These are phyloP conservation scores for Cyaniris semiargus DNA, from an alignment of 2,888 invertebrate species.

Conservation along the genomic window DNA sequence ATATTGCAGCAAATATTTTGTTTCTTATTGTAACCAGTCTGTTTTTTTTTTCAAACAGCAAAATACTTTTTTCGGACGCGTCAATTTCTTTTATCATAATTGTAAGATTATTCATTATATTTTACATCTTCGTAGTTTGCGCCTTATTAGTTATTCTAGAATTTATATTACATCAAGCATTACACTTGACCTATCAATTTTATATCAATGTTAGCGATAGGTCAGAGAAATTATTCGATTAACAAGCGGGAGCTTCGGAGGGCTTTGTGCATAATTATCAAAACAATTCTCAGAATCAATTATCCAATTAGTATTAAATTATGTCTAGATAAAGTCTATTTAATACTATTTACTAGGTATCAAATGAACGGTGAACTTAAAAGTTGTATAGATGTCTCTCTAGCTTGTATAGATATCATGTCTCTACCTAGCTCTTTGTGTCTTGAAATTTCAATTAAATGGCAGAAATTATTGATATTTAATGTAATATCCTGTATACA, in stretches of 20 bases:
- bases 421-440: too few relatives aligned
- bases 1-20: too few relatives aligned
- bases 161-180: background rate
- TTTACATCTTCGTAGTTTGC: background rate
- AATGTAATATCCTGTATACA: too few relatives aligned
- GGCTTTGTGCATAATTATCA: background rate
- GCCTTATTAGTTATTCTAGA: slow-evolving; percentile 9
- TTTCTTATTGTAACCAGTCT: too few relatives aligned
- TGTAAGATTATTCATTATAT: too few relatives aligned
- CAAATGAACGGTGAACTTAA: too few relatives aligned
- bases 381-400: too few relatives aligned
- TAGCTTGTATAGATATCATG: too few relatives aligned
- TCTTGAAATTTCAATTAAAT: too few relatives aligned
- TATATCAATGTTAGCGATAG: slow-evolving; percentile 8
- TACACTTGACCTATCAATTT: slow-evolving; percentile 10
- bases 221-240: background rate
- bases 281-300: slow-evolving; percentile 3
- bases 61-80: too few relatives aligned
- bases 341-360: background rate
- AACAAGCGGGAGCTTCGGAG: background rate
- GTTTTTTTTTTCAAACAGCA: too few relatives aligned
- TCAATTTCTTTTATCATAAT: background rate
- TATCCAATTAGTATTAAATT: background rate
- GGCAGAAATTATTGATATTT: too few relatives aligned
- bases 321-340: background rate